phyloP scores from a whole-genome alignment of 1,140 invertebrate genomes.

The Chymomyza costata region DNA sequence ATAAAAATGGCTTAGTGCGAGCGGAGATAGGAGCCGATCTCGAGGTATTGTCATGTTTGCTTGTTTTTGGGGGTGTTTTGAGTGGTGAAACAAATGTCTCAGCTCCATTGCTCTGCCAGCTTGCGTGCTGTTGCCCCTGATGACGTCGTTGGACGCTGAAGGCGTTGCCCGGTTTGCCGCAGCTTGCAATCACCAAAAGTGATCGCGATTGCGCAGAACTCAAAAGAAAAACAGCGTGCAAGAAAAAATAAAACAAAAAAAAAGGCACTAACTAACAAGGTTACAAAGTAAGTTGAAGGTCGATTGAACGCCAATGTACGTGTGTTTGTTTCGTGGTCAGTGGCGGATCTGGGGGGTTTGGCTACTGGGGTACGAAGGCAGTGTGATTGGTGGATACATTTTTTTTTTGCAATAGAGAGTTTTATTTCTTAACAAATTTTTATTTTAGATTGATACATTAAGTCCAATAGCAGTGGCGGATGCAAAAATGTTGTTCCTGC shows the following conservation, averaged over 20 bases:
- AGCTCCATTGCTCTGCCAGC: slow-evolving; percentile 33
- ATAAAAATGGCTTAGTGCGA: slow-evolving; percentile 21
- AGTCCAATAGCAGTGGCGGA: too few relatives aligned
- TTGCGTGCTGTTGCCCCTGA: slow-evolving; percentile 42
- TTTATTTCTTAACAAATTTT: too few relatives aligned
- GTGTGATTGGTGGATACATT: too few relatives aligned
- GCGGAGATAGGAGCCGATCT: neutral
- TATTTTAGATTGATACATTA: too few relatives aligned
- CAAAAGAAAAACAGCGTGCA: slow-evolving; percentile 34
- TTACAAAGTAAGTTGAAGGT: slow-evolving; percentile 50
- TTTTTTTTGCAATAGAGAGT: too few relatives aligned
- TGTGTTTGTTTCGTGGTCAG: neutral
- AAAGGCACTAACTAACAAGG: slow-evolving; percentile 40
- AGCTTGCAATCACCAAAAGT: slow-evolving; percentile 61
- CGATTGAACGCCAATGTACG: slow-evolving; percentile 15
- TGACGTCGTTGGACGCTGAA: slow-evolving; percentile 17
- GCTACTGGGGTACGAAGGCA: too few relatives aligned
- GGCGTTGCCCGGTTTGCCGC: slow-evolving; percentile 50
- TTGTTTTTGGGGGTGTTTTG: slow-evolving; percentile 36
- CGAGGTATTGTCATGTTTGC: slow-evolving; percentile 29
- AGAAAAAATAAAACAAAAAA: slow-evolving; percentile 18
- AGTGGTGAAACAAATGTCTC: neutral
- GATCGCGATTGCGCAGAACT: slow-evolving; percentile 65
- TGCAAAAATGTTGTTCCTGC: too few relatives aligned
- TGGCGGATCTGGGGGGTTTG: too few relatives aligned